Base-by-base conservation (phyloP, 2,113 vertebrate species). In the Saimiri boliviensis region DNA sequence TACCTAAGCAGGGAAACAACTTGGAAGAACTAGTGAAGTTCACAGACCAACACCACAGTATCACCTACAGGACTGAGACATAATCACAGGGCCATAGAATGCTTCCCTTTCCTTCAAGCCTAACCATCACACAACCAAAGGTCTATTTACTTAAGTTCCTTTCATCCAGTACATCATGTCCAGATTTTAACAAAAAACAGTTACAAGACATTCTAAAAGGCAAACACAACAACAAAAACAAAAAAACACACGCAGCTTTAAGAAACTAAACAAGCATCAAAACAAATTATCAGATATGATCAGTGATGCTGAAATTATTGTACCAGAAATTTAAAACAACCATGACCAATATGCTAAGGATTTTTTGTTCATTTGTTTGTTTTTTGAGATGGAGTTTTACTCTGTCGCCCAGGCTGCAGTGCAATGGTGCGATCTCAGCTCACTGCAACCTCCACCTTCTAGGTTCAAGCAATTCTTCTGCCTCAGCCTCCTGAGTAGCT, bases 71-170 rank as follows among this genome's bases (percentile, higher is more conserved):
- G 13, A 42, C 0, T 74, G 42, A 89, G n/a, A 52, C 1, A 1
- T 35, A 20, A 74, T 9, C 16, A 11, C 4, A 20, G 6, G 2
- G 21, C 4, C 27, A 5, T 35, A 30, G 17, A 56, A 32, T 35
- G 1, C 14, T 37, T 35, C 25, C 8, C 19, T 5, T 45, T 4
- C 2, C 8, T 23, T 37, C 6, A 45, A 13, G 14, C 0, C 17
- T 52, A 12, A 76, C 19, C 27, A 42, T 8, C 27, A 54, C 2
- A 74, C n/a, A 19, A 32, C 3, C 13, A 74, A 89, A 40, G 4
- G 19, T 11, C 63, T 47, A 10, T 6, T 47, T 14, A 54, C 2
- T 27, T 20, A 14, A 2, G 9, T 42, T 47, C 27, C 6, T 49
- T 32, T 58, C 20, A 37, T 2, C 2, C 8, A 66, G 20, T 17